A percentile compares a stretch with the other conserved stretches of the same genome.
Evolutionary conservation across 1,140 invertebrate species (phyloP).

Genomic region (Melanaphis sacchari): DNA sequence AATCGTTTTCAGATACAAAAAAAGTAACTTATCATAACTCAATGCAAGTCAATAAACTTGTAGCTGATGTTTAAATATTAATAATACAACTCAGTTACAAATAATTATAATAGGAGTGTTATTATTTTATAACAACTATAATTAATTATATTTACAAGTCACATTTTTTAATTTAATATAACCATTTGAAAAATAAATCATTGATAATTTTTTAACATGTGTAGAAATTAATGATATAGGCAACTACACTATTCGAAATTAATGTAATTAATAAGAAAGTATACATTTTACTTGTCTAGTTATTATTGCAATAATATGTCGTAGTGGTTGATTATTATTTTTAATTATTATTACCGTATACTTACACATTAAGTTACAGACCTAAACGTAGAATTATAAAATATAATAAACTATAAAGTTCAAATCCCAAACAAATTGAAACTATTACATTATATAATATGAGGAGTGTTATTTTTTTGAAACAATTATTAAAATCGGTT

Average conservation of each 20-base stretch:
- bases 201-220: background rate
- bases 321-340: background rate
- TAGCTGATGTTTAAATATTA: background rate
- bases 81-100: background rate
- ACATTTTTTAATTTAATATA: background rate
- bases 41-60: background rate
- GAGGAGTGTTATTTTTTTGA: background rate
- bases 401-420: background rate
- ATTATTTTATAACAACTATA: background rate
- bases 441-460: background rate
- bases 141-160: background rate
- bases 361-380: background rate
- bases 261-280: background rate
- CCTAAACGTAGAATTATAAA: background rate
- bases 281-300: background rate
- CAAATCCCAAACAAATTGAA: background rate
- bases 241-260: background rate
- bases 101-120: background rate
- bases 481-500: background rate
- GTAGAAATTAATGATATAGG: background rate
- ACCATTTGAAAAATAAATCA: background rate
- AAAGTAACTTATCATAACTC: too few relatives aligned
- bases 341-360: background rate
- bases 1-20: too few relatives aligned
- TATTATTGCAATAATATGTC: too few relatives aligned